A percentile compares a stretch with the other conserved stretches of the same genome.
phyloP scores from a whole-genome alignment of 2,797 vertebrate species.

The Chaetodon trifasciatus region DNA sequence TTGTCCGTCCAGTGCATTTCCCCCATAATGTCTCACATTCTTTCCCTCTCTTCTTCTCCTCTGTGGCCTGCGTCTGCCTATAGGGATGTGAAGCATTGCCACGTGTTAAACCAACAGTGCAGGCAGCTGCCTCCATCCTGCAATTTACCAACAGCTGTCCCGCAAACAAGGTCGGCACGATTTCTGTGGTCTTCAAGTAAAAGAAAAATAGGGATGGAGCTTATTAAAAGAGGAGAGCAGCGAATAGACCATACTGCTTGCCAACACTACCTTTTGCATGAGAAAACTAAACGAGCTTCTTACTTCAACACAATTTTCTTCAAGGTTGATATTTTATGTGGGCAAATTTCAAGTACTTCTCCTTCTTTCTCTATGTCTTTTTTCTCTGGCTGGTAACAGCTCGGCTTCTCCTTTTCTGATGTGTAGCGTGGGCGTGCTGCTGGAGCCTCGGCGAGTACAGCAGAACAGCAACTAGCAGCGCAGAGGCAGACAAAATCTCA shows the following conservation, averaged over 20 bases:
- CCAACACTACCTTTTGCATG: not conserved
- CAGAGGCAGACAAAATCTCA: conserved; percentile 63
- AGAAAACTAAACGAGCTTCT: conserved; percentile 3
- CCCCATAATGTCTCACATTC: not conserved
- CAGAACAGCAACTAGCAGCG: conserved; percentile 61
- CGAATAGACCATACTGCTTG: not conserved
- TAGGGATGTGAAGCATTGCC: conserved; percentile 13
- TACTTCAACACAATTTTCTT: conserved; percentile 14
- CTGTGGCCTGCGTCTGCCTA: conserved; percentile 14
- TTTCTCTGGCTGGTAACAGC: conserved; percentile 47
- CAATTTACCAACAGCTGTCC: conserved; percentile 18
- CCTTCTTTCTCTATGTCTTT: conserved; percentile 13
- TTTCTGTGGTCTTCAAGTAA: conserved; percentile 10
- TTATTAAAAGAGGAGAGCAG: conserved; percentile 3
- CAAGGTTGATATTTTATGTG: conserved; percentile 7
- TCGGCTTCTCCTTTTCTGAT: conserved; percentile 51
- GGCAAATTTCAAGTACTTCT: conserved; percentile 36
- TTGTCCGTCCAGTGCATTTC: not conserved
- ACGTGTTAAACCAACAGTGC: conserved; percentile 11
- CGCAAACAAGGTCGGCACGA: not conserved
- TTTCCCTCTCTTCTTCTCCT: conserved; percentile 3
- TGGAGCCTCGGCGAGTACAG: conserved; percentile 48
- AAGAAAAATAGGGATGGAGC: not conserved
- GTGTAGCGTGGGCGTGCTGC: conserved; percentile 61
- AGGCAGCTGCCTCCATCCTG: conserved; percentile 7